Evolutionary conservation across 2,888 invertebrate genomes (phyloP).

Genomic region (Lasioglossum villosulum): DNA sequence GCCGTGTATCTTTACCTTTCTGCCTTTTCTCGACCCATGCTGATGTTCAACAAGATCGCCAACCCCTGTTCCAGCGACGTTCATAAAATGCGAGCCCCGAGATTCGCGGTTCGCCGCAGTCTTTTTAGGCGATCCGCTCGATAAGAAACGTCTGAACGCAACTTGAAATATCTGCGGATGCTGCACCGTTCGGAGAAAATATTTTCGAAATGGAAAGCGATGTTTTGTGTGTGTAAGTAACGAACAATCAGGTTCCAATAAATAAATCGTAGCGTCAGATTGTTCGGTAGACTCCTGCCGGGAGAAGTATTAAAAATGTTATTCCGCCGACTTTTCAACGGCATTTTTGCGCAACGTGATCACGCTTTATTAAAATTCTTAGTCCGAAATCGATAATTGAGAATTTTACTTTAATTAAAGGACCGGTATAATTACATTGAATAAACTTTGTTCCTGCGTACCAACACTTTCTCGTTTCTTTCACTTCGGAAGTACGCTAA

Average conservation of each 20-base stretch:
- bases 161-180: not conserved
- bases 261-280: not conserved
- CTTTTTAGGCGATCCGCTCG: not conserved
- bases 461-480: not conserved
- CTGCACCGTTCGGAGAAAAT: not conserved
- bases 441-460: not conserved
- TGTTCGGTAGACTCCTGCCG: not conserved
- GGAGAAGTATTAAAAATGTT: not conserved
- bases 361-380: not conserved
- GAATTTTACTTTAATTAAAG: not conserved
- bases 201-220: not conserved
- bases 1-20: slow-evolving; percentile 2
- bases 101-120: not conserved
- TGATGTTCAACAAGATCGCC: slow-evolving; percentile 1
- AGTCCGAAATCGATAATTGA: not conserved
- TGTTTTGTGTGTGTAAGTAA: too few relatives aligned
- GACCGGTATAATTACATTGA: not conserved
- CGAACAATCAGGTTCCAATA: too few relatives aligned
- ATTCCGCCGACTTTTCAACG: too few relatives aligned
- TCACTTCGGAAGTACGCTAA: not conserved
- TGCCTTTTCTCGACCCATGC: not conserved
- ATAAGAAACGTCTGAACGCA: not conserved
- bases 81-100: not conserved
- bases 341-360: not conserved
- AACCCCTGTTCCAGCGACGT: not conserved